Percentiles rank a stretch among this genome's conserved stretches.
Conservation (phyloP, 1,140 invertebrate genomes). For the Oncopeltus fasciatus region DNA sequence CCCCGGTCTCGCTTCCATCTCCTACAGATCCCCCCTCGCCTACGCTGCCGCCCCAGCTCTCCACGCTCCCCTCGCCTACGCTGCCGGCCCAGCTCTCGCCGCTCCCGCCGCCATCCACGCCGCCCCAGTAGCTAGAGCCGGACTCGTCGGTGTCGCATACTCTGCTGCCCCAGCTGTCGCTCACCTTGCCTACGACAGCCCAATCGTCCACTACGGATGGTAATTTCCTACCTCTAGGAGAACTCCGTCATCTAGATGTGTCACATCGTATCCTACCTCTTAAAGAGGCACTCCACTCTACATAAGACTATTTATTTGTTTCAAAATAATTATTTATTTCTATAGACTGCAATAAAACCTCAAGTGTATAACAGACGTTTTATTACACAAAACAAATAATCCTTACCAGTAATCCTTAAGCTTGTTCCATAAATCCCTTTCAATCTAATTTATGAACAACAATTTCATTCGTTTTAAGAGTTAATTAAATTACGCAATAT, state of each 20-base stretch:
- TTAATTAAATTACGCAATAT: too few species aligned
- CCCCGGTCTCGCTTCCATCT: not conserved
- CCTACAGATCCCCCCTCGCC: not conserved
- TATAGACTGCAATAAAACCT: not conserved
- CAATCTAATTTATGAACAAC: too few species aligned
- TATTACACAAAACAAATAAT: too few species aligned
- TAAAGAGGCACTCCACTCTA: not conserved
- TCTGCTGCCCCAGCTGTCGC: slow-evolving; percentile 2
- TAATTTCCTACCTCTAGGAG: slow-evolving; percentile 3
- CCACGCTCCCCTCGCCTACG: slow-evolving; percentile 22
- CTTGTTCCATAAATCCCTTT: too few species aligned
- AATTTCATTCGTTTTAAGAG: too few species aligned
- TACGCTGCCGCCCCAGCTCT: slow-evolving; percentile 13
- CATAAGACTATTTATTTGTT: not conserved
- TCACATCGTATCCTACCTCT: not conserved
- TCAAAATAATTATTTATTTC: not conserved
- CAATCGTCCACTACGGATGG: not conserved
- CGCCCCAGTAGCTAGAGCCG: not conserved
- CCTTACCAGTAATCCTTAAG: too few species aligned
- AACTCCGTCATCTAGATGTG: not conserved
- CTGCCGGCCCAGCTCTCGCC: slow-evolving; percentile 7
- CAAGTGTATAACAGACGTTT: too few species aligned
- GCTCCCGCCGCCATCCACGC: not conserved
- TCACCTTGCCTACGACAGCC: slow-evolving; percentile 1
- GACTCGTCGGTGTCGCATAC: not conserved